These are phyloP conservation scores for Cydia pomonella DNA, from an alignment of 1,140 invertebrate species.

Conservation along the genomic window DNA sequence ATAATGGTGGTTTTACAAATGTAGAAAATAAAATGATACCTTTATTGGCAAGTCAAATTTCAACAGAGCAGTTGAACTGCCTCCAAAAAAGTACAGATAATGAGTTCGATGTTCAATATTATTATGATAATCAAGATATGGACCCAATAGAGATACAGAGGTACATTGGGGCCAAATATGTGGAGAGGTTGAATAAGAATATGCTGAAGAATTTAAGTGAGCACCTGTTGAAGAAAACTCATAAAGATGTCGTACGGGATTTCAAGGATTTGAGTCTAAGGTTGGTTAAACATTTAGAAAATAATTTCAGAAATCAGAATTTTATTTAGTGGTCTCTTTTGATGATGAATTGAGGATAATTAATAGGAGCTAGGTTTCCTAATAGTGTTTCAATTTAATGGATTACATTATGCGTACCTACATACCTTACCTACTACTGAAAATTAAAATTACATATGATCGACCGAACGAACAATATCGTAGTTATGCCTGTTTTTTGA, in stretches of 20 bases:
- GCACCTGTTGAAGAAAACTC: slow-evolving; percentile 60
- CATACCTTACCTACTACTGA: no score
- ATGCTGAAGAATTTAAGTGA: slow-evolving; percentile 57
- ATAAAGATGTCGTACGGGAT: slow-evolving; percentile 69
- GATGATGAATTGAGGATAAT: no score
- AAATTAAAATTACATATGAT: no score
- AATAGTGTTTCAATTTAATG: no score
- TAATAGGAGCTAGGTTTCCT: no score
- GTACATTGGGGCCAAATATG: slow-evolving; percentile 64
- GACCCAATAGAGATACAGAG: slow-evolving; percentile 66
- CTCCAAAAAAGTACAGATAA: slow-evolving; percentile 54
- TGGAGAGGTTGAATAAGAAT: slow-evolving; percentile 66
- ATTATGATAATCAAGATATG: slow-evolving; percentile 54
- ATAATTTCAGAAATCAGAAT: no score
- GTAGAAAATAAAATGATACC: slow-evolving; percentile 61
- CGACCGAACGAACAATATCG: no score
- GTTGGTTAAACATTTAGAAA: slow-evolving; percentile 40
- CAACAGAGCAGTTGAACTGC: slow-evolving; percentile 63
- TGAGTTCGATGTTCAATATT: slow-evolving; percentile 54
- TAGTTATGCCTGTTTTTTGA: no score
- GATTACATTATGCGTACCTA: no score
- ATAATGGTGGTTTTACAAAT: slow-evolving; percentile 53
- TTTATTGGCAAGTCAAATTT: slow-evolving; percentile 62
- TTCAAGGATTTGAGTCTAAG: slow-evolving; percentile 58
- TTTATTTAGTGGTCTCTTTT: no score